Percentiles rank a stretch among this genome's conserved stretches.
Conservation (phyloP, 2,888 invertebrate species). For the Automeris io region DNA sequence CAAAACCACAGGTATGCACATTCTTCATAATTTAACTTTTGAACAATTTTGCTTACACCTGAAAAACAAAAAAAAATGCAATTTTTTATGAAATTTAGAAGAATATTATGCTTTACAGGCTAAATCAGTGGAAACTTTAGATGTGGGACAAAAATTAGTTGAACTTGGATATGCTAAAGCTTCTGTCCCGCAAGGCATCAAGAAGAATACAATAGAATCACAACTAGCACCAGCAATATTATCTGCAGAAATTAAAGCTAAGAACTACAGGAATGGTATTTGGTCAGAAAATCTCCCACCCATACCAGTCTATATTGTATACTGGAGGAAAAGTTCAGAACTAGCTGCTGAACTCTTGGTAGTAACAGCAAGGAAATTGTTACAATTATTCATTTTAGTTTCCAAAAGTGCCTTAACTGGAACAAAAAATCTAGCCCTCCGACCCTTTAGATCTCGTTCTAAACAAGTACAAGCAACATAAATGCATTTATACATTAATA, state of each 20-base stretch:
- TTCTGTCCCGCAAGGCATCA: conserved; percentile 42
- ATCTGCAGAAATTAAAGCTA: conserved; percentile 59
- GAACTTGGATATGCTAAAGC: conserved; percentile 68
- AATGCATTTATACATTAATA: conserved; percentile 40
- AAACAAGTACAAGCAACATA: conserved; percentile 57
- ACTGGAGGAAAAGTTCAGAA: conserved; percentile 56
- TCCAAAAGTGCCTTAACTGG: conserved; percentile 46
- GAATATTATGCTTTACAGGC: conserved; percentile 34
- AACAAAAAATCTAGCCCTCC: conserved; percentile 42
- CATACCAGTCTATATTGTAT: conserved; percentile 47
- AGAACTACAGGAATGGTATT: conserved; percentile 54
- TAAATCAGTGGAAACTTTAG: conserved; percentile 55
- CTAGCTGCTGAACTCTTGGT: conserved; percentile 30
- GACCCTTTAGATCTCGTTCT: conserved; percentile 40
- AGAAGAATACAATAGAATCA: conserved; percentile 57
- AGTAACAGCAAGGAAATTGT: conserved; percentile 36
- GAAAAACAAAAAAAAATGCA: no score
- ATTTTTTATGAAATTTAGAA: conserved; percentile 8
- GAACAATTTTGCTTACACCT: background rate
- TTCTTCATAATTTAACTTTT: no score
- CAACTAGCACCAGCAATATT: conserved; percentile 51
- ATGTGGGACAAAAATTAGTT: conserved; percentile 62
- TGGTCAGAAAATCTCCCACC: conserved; percentile 67
- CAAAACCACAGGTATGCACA: conserved; percentile 54
- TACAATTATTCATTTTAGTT: conserved; percentile 33